These are phyloP conservation scores for Ciconia nigra DNA, from an alignment of 2,797 vertebrate species.

Conservation along the genomic window DNA sequence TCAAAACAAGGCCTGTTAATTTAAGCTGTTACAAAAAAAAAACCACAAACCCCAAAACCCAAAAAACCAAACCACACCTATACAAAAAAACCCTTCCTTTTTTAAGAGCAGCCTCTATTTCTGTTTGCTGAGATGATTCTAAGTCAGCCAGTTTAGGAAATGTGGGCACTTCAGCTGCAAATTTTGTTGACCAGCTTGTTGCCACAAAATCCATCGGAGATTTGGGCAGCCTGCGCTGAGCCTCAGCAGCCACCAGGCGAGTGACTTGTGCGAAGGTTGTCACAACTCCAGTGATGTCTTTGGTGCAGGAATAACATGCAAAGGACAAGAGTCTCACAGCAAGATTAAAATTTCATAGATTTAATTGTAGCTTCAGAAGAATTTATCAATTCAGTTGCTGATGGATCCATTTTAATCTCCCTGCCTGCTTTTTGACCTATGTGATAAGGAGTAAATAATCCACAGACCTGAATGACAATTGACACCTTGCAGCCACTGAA, in stretches of 20 bases:
- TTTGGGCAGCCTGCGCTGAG: neutral
- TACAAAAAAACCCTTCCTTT: neutral
- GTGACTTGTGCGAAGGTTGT: neutral
- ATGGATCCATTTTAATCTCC: neutral
- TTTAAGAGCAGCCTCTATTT: neutral
- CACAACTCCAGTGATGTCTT: neutral
- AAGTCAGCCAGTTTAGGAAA: neutral
- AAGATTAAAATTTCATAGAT: neutral
- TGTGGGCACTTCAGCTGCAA: neutral
- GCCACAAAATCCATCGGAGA: neutral
- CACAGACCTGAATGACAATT: rapidly evolving
- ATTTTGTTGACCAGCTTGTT: neutral
- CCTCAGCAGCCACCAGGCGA: neutral
- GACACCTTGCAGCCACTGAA: neutral
- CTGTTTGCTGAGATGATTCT: neutral
- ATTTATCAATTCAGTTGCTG: neutral
- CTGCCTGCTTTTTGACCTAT: neutral
- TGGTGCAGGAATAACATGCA: neutral
- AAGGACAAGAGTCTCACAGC: neutral
- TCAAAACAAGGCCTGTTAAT: neutral
- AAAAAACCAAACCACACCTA: neutral
- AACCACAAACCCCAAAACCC: rapidly evolving
- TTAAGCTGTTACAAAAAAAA: neutral
- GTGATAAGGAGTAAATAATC: neutral
- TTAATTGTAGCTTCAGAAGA: neutral